A percentile compares a stretch with the other conserved stretches of the same genome.
phyloP scores from a whole-genome alignment of 2,113 vertebrate genomes.

The Psilopsiagon aurifrons region DNA sequence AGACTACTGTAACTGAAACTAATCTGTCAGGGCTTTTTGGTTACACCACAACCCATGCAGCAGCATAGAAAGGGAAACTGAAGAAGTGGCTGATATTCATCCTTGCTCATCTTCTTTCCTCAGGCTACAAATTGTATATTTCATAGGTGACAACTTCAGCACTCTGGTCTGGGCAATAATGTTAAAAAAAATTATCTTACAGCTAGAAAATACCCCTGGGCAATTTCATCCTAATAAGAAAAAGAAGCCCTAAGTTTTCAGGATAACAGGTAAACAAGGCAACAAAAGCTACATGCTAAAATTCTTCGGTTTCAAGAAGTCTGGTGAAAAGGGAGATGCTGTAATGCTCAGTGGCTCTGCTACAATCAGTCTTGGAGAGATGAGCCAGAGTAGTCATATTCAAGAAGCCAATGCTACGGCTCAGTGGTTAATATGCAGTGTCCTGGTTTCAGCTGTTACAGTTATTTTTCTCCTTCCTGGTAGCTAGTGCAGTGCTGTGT shows the following conservation, averaged over 20 bases:
- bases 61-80: background rate
- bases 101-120: background rate
- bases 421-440: background rate
- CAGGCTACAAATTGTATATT: fast-evolving
- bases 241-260: background rate
- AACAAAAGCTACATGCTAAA: background rate
- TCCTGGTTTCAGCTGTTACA: background rate
- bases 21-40: background rate
- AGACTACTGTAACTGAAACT: background rate
- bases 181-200: background rate
- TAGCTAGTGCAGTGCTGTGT: background rate
- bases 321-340: background rate
- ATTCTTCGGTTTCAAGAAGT: background rate
- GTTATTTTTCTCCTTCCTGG: background rate
- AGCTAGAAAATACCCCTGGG: background rate
- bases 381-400: background rate
- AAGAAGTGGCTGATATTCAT: background rate
- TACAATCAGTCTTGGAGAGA: background rate
- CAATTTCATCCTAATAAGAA: background rate
- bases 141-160: background rate
- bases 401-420: background rate
- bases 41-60: background rate
- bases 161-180: background rate
- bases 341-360: background rate
- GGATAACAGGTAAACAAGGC: background rate